Conservation (phyloP, 2,888 invertebrate genomes). For the Bibio marci region DNA sequence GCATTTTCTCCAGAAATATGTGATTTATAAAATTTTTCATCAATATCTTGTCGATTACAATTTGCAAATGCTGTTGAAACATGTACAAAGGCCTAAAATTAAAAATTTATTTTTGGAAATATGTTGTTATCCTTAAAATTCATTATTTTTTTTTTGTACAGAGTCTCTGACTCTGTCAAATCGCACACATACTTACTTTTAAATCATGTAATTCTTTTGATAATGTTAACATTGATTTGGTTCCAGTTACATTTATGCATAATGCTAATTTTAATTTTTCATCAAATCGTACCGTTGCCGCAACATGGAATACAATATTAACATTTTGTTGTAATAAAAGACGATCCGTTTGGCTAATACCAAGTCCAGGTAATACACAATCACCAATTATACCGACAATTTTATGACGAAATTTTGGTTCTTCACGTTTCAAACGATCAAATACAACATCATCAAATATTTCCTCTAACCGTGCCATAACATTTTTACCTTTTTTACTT, state of each 20-base stretch:
- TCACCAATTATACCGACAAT: constrained; percentile 27
- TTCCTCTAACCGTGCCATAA: constrained; percentile 44
- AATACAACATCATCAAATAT: constrained; percentile 41
- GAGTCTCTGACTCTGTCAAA: neutral
- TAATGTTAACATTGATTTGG: constrained; percentile 42
- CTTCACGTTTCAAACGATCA: constrained; percentile 11
- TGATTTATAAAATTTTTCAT: constrained; percentile 27
- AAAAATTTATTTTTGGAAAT: constrained; percentile 5
- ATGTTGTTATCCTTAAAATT: constrained; percentile 2
- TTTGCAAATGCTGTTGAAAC: constrained; percentile 55
- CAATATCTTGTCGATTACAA: constrained; percentile 29
- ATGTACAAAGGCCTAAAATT: constrained; percentile 35
- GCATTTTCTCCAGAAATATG: constrained; percentile 22
- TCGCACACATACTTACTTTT: constrained; percentile 28
- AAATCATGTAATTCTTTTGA: constrained; percentile 44
- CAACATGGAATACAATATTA: constrained; percentile 64
- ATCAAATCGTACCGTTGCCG: constrained; percentile 71
- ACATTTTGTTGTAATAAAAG: constrained; percentile 18
- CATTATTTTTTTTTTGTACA: neutral
- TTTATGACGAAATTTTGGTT: constrained; percentile 24
- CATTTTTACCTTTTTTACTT: constrained; percentile 41
- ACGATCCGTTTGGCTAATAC: constrained; percentile 23
- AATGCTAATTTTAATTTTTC: constrained; percentile 49
- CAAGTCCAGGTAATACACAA: constrained; percentile 22
- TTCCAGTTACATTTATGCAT: constrained; percentile 49